Evolutionary conservation across 2,888 invertebrate species (phyloP), one percentile per base, ranked within the genome.

Genomic region (Malacosoma neustria): DNA sequence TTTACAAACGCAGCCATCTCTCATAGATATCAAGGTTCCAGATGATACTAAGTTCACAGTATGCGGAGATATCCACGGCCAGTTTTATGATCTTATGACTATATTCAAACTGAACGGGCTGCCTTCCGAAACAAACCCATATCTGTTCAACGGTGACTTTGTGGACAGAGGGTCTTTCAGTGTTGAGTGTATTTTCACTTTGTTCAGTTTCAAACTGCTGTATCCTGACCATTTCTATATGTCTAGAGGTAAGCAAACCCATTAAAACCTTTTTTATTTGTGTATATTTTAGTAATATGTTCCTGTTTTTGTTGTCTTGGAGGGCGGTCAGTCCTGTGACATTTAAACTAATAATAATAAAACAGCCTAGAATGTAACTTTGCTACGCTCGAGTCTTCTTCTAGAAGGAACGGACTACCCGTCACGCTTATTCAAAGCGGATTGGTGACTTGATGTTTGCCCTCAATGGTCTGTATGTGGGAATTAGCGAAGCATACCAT

Each of bases 91-190:
- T 84, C 88, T 99, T 43, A 91, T 98, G 90, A 98, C 99, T 77
- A 97, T 99, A 61, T 99, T 99, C 80, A 89, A 96, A 57, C 88
- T 98, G 48, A 99, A 99, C 70, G 99, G 98, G n/a, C 82, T 96
- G 42, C 99, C 99, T 4, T 97, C 97, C 1, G 91, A 93, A 68
- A 91, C 90, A 14, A 99, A 99, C 87, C 99, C 99, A 36, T 99
- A 98, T 84, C 86, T 99, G 51, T 99, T 99, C 79, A 99, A 99
- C 75, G 99, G 99, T 42, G 99, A 99, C 85, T 99, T 99, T 76
- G 99, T 99, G 11, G 99, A 99, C 79, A 88, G 99, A 80, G 99
- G 99, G 9, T 98, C 99, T 0, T 99, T 99, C 76, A 98, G 98
- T 29, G 98, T 99, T 15, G 99, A 99, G 85, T 99, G 99, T 72